Base-by-base conservation (phyloP, 2,113 vertebrate species). In the Pseudopodoces humilis region DNA sequence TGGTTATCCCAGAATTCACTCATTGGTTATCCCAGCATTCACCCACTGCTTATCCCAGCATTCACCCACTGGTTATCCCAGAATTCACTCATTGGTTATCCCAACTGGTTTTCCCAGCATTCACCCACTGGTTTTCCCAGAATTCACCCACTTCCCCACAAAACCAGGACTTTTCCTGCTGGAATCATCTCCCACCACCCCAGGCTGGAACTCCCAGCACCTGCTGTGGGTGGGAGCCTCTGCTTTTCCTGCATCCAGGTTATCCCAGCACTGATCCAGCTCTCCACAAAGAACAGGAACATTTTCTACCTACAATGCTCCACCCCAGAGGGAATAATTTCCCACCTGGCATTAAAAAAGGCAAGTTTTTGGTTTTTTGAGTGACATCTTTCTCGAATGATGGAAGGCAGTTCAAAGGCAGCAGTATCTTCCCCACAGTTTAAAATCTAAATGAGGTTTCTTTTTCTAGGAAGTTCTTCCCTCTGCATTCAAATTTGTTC, bases 401-500 rank as follows among this genome's bases (percentile, higher is more conserved):
- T 6, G 71, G 77, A 82, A 89, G 72, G 58, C 64, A 81, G 83
- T 82, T 86, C 64, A 52, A 76, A 86, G 67, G n/a, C 63, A 72
- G 59, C n/a, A 88, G 11, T 1, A 56, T 30, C 65, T 43, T 92
- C 62, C 41, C 37, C 65, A 13, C 3, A 3, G 5, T 52, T 91
- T 76, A 67, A 95, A 89, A 39, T 59, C 52, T 15, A 88, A 68
- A 33, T 39, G 28, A 46, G 11, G 6, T 33, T 39, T 86, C 50
- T 39, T 80, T 43, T 68, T 5, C 65, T 52, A 68, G 22, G n/a
- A 88, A 89, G 86, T 62, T 64, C 63, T 78, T 87, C 58, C 44
- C 58, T 72, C 69, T 77, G 52, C 87, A 95, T 85, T 92, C 55
- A 83, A 59, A 95, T 77, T 41, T 69, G 74, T 67, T 89, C 77